Percentiles rank a stretch among this genome's conserved stretches.
These are phyloP conservation scores for Penaeus chinensis DNA, from an alignment of 1,140 invertebrate species.

Conservation along the genomic window DNA sequence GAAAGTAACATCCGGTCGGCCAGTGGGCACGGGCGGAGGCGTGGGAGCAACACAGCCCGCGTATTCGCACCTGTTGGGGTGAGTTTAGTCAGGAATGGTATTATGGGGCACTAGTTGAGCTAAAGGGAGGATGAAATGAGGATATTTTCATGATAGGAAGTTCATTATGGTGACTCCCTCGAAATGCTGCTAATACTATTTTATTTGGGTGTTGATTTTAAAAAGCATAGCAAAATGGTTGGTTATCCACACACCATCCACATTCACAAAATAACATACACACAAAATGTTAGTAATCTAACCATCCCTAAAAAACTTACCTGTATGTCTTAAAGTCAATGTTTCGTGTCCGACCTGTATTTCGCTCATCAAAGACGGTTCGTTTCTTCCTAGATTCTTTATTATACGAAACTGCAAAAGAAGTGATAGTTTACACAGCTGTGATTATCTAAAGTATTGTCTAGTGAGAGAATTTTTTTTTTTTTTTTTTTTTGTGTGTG, in stretches of 20 bases:
- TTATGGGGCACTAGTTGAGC: too few species aligned
- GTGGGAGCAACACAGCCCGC: conserved; percentile 54
- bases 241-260: neutral
- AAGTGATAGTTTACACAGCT: too few species aligned
- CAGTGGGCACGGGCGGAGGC: conserved; percentile 45
- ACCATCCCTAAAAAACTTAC: neutral
- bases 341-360: neutral
- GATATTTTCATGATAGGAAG: too few species aligned
- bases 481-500: too few species aligned
- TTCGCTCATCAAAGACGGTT: neutral
- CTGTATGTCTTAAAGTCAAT: conserved; percentile 27
- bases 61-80: conserved; percentile 40
- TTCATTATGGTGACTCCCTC: too few species aligned
- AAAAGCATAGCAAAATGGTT: too few species aligned
- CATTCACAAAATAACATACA: neutral
- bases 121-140: too few species aligned
- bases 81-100: neutral
- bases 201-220: too few species aligned
- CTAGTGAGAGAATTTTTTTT: too few species aligned
- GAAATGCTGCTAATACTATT: too few species aligned
- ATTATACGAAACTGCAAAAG: neutral
- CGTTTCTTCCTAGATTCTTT: neutral
- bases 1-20: conserved; percentile 19
- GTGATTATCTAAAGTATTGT: too few species aligned
- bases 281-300: neutral